Conservation (phyloP, 2,113 vertebrate genomes). For the Lathamus discolor region DNA sequence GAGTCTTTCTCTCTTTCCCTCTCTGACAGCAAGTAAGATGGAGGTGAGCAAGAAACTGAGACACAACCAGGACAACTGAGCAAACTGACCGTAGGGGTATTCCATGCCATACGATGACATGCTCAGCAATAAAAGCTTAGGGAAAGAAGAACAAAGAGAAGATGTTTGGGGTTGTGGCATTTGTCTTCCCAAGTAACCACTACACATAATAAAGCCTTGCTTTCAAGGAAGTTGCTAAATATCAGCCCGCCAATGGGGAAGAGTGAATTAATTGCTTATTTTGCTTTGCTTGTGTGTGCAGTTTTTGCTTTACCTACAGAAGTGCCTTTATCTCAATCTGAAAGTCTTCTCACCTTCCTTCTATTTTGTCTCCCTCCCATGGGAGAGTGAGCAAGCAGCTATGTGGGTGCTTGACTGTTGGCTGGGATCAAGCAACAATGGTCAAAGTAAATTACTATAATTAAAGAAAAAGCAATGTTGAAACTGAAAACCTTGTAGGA, state of each 20-base stretch:
- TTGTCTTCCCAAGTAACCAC: neutral
- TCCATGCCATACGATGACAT: too few species aligned
- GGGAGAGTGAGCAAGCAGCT: neutral
- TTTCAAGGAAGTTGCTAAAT: neutral
- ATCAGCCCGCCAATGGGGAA: neutral
- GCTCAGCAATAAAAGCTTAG: neutral
- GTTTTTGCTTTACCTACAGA: neutral
- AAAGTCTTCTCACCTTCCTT: neutral
- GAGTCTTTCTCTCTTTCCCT: neutral
- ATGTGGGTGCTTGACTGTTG: neutral
- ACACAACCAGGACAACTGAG: neutral
- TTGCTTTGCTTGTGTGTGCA: neutral
- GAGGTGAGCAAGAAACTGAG: neutral
- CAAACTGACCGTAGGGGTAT: neutral
- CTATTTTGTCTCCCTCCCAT: neutral
- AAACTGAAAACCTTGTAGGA: constrained; percentile 17
- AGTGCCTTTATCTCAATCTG: neutral
- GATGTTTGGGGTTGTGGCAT: neutral
- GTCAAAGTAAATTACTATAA: constrained; percentile 7
- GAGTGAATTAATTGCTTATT: neutral
- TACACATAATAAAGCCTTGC: neutral
- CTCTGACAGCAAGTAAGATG: neutral
- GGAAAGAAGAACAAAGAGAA: neutral
- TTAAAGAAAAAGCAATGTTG: constrained; percentile 28
- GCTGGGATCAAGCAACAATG: neutral